Evolutionary conservation across 2,113 vertebrate genomes (phyloP), one percentile per base, ranked within the genome.

Genomic region (Burhinus oedicnemus): DNA sequence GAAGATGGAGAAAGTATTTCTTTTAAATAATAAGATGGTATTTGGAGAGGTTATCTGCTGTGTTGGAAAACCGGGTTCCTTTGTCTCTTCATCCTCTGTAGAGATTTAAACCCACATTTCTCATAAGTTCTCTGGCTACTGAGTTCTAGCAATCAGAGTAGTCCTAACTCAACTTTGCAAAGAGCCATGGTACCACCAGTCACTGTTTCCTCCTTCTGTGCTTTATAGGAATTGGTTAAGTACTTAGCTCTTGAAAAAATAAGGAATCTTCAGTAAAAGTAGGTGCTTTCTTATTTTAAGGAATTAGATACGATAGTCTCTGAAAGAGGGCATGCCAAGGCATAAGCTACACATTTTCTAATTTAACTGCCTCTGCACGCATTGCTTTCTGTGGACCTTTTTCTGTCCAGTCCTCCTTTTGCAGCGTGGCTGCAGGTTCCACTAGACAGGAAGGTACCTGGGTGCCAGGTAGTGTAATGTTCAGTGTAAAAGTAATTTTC

Each of bases 131-230:
- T 72, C 22, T 42, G 14, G 29, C 36, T 72, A 36, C 34, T 20
- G 40, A 65, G 9, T 87, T 70, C 9, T 26, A 34, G 26, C 3
- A 6, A 15, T 38, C 21, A 7, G 29, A 68, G 4, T 38, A 77
- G 44, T 52, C 9, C 44, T 47, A 32, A 25, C 9, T 23, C 45
- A 29, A 14, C 29, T 72, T 82, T 84, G 20, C 42, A 49, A 62
- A 36, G 30, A 79, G 11, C 21, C 0, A 0, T 45, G 19, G 17
- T 55, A 72, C 77, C n/a, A 60, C 14, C 34, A 62, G 36, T 26
- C 52, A 19, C 57, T 51, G 3, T 68, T 83, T 44, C n/a, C 17
- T 64, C 38, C 30, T 76, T 17, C 57, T 8, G 9, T 74, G 17
- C 29, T 44, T 45, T 79, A 9, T 2, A 45, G 15, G n/a, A 88